Evolutionary conservation across 2,797 vertebrate genomes (phyloP), one percentile per base, ranked within the genome.

Genomic region (Sebastes itinus): DNA sequence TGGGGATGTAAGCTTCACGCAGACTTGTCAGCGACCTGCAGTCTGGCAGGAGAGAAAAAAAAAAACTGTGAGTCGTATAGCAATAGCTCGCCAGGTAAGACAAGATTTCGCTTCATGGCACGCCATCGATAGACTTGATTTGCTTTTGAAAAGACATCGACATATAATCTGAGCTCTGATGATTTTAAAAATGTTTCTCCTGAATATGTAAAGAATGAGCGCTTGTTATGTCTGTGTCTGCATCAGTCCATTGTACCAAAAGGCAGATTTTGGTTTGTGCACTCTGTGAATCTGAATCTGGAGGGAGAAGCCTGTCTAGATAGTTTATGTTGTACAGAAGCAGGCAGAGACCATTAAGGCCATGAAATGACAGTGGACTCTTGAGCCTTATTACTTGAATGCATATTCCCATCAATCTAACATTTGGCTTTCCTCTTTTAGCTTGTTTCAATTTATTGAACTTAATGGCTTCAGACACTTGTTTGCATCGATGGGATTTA

Each of bases 381-480:
- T 49, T 70, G 87, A 63, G 73, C 77, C 86, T 92, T 82, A 69
- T 89, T 90, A 91, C 82, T 88, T 81, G 78, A 86, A 92, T 92
- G 80, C 78, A 92, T 78, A 60, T 89, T 82, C 80, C 82, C 30
- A 87, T 87, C 87, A 88, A 87, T 93, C 93, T 92, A 90, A 87
- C 81, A 64, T 85, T 65, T 86, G 72, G 87, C 89, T 93, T 86
- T 91, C 80, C 79, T 80, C 71, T 87, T 89, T 75, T 75, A 91
- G 88, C 75, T 38, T 61, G 27, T 80, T 86, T 78, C 35, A 72
- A 49, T 90, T 87, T 70, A 32, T 72, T 90, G 77, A 86, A 87
- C 91, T 87, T 88, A 91, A 95, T 95, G 95, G 94, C 94, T 94
- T 94, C 92, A 90, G 94, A 95, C 94, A 95, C 95, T 92, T 95